Evolutionary conservation across 2,113 vertebrate species (phyloP), one percentile per base, ranked within the genome.

Genomic region (Epinephelus fuscoguttatus): DNA sequence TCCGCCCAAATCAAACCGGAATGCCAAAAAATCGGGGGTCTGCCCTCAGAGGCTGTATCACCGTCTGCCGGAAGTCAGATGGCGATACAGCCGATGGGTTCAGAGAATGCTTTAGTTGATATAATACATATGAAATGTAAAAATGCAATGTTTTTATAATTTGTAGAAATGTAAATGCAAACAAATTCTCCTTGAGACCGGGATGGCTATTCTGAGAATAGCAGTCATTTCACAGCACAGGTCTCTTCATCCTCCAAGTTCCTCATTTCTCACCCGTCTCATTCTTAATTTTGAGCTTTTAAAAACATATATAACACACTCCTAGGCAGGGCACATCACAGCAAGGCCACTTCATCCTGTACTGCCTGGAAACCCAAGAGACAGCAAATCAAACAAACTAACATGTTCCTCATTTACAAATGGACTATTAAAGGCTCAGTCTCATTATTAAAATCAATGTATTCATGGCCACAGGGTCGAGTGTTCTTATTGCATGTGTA

Each of bases 181-280:
- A 37, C 33, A 37, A 6, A 6, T 37, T 37, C 33, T 37, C 33
- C 33, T 4, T 37, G 33, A 37, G 33, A 37, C 33, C 6, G 33
- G 33, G 33, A 6, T 37, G 33, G 6, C 45, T 81, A 53, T 85
- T 86, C 84, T 61, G 67, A 57, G 42, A 59, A 57, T 30, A n/a
- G 30, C 82, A 79, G 60, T 82, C 60, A 68, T 69, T 85, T 66
- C 70, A 53, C 53, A 50, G 63, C 27, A 63, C 76, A 17, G 21
- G 70, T 73, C n/a, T 13, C 21, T 70, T 81, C 10, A 70, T 69
- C 23, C 63, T 71, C 71, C 57, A 56, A 72, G 55, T 84, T 86
- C 76, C 50, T 69, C 72, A 84, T 86, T 87, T 86, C 80, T 75
- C 84, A 70, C 81, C 56, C 63, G 66, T 84, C 70, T 87, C 42